Base-by-base conservation (phyloP, 92 coral and sea anemone genomes). In the Blastomussa wellsi region DNA sequence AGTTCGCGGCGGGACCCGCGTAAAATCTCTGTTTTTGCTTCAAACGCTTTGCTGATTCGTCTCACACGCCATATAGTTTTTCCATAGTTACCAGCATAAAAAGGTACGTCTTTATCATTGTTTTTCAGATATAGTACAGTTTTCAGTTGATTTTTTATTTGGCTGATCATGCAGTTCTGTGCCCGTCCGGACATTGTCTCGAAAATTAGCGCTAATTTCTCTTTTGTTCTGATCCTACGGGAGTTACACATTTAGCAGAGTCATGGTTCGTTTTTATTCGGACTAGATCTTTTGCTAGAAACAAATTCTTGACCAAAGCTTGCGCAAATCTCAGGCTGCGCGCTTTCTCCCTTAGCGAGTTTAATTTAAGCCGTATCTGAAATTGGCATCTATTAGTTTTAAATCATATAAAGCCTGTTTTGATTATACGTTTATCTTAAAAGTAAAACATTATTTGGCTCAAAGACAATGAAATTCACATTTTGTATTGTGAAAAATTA, bases 1-100 rank as follows among this genome's bases (percentile, higher is more conserved):
- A 72, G 10, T 70, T 59, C 78, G 66, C 41, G 51, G 77, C 78
- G 22, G 68, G 78, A 6, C 32, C 64, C 51, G 55, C n/a, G 76
- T 48, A 32, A 47, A 29, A 31, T 47, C 16, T 44, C n/a, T 12
- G 24, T 22, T n/a, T 42, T 42, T 24, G 44, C 47, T 68, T 48
- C 57, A 1, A 35, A 33, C 73, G 42, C 65, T 9, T 12, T 22
- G 35, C 16, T 1, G 6, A 28, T 77, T 33, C 53, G 75, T 70
- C 39, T 29, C n/a, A 37, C 75, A 70, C 26, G 37, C 47, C 24
- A 70, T 16, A 37, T 33, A 37, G 1, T 70, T 70, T 36, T 38
- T 35, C 79, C 41, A 37, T 35, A 35, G 68, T 71, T 70, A 71
- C 13, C 59, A 29, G 37, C 76, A 5, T 70, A 48, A 80, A 64